phyloP scores from a whole-genome alignment of 2,797 vertebrate species.

The Odontamblyopus rebecca region DNA sequence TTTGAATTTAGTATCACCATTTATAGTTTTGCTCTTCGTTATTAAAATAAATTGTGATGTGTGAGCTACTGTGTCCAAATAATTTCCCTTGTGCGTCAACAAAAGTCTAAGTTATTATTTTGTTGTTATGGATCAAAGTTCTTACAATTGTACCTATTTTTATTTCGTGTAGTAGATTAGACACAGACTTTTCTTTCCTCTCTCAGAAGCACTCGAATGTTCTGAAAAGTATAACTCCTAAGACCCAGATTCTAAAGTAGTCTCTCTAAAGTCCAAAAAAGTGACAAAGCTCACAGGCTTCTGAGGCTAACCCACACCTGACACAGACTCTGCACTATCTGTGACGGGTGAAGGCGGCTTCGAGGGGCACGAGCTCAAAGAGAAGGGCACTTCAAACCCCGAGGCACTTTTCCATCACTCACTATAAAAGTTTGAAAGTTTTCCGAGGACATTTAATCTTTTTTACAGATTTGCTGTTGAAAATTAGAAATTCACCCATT shows the following conservation, averaged over 20 bases:
- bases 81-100: too few relatives aligned
- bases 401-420: neutral
- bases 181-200: neutral
- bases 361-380: neutral
- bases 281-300: neutral
- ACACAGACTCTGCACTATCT: neutral
- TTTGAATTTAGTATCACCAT: too few relatives aligned
- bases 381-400: neutral
- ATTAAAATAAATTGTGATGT: too few relatives aligned
- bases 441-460: neutral
- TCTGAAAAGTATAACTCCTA: neutral
- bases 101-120: too few relatives aligned
- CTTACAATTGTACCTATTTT: too few relatives aligned
- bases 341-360: neutral
- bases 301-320: neutral
- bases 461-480: neutral
- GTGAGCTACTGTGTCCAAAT: too few relatives aligned
- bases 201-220: neutral
- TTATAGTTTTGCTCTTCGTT: too few relatives aligned
- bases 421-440: neutral
- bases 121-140: too few relatives aligned
- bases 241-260: neutral
- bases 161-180: too few relatives aligned
- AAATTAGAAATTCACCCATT: neutral
- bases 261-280: neutral